These are phyloP conservation scores for Clamator glandarius DNA, from an alignment of 2,797 vertebrate species.

Conservation along the genomic window DNA sequence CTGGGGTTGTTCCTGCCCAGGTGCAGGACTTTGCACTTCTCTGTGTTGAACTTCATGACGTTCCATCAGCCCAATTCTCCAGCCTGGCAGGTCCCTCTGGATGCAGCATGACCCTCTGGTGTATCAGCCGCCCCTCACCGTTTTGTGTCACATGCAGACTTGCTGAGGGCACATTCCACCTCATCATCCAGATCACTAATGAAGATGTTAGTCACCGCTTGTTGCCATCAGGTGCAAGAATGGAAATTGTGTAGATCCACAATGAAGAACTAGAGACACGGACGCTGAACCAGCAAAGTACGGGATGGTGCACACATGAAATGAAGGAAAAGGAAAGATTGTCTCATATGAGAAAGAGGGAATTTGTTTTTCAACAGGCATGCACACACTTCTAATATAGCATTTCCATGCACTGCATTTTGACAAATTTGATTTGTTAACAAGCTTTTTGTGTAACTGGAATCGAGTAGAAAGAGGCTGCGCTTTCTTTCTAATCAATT, in stretches of 20 bases:
- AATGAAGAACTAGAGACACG: rapidly evolving
- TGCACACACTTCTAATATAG: background rate
- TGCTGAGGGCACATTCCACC: background rate
- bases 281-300: background rate
- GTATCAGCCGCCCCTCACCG: rapidly evolving
- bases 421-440: background rate
- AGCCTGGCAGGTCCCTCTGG: background rate
- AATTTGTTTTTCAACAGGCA: background rate
- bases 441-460: background rate
- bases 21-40: background rate
- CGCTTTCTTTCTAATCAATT: background rate
- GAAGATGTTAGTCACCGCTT: background rate
- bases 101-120: background rate
- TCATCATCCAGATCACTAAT: background rate
- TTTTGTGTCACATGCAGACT: rapidly evolving
- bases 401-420: background rate
- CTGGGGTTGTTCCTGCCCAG: background rate
- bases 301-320: rapidly evolving
- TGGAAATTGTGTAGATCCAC: background rate
- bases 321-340: background rate
- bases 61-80: background rate
- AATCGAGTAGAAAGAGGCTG: background rate
- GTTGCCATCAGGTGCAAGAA: background rate
- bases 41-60: background rate
- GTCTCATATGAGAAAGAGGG: background rate